A percentile compares a stretch with the other conserved stretches of the same genome.
phyloP scores from a whole-genome alignment of 2,797 vertebrate genomes.

The Gobionotothen gibberifrons region DNA sequence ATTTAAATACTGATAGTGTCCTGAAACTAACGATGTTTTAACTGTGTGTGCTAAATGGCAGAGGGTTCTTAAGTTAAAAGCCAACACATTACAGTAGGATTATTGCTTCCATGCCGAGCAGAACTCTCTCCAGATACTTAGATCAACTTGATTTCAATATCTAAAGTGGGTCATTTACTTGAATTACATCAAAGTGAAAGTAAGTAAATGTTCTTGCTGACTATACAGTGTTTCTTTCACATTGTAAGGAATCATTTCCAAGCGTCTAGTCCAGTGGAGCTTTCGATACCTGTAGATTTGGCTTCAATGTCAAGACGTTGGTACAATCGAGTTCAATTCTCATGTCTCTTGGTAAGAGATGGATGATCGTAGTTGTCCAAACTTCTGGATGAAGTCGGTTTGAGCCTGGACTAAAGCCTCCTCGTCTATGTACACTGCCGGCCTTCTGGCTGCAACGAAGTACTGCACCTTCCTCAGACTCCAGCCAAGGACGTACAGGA shows the following conservation, averaged over 20 bases:
- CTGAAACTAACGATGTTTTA: slow-evolving; percentile 25
- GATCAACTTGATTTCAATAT: slow-evolving; percentile 41
- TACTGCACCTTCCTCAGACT: slow-evolving; percentile 93
- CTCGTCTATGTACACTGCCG: slow-evolving; percentile 94
- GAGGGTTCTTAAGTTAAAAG: slow-evolving; percentile 41
- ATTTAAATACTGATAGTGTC: slow-evolving; percentile 13
- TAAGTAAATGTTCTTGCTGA: slow-evolving; percentile 22
- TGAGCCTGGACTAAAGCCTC: slow-evolving; percentile 89
- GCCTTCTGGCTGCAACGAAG: slow-evolving; percentile 88
- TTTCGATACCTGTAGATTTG: not conserved
- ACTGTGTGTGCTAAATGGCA: slow-evolving; percentile 27
- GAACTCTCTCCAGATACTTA: slow-evolving; percentile 31
- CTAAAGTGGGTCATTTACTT: slow-evolving; percentile 42
- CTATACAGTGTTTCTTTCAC: slow-evolving; percentile 4
- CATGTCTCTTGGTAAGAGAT: slow-evolving; percentile 58
- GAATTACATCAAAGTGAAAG: slow-evolving; percentile 28
- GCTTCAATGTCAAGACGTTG: not conserved
- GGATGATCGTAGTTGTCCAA: slow-evolving; percentile 68
- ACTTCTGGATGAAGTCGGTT: slow-evolving; percentile 86
- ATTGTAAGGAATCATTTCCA: not conserved
- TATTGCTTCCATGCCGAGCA: slow-evolving; percentile 45
- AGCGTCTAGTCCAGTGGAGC: not conserved
- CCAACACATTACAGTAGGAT: slow-evolving; percentile 37
- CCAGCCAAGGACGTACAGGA: slow-evolving; percentile 94
- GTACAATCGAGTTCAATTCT: slow-evolving; percentile 1